A percentile compares a stretch with the other conserved stretches of the same genome.
Conservation (phyloP, 1,140 invertebrate species). For the Drosophila prosaltans region DNA sequence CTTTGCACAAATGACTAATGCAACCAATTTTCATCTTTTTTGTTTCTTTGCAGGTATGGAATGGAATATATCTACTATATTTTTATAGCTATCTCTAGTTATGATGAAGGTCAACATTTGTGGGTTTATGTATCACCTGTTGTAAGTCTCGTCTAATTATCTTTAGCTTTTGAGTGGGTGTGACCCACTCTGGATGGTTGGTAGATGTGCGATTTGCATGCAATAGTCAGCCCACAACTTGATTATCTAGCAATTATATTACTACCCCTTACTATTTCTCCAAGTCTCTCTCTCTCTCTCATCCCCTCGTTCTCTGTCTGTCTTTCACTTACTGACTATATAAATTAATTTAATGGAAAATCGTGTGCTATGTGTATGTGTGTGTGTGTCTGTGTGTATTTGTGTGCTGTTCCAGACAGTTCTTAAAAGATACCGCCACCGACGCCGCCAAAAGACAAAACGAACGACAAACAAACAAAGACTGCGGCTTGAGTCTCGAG, state of each 20-base stretch:
- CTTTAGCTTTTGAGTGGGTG: constrained; percentile 47
- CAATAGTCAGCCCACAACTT: constrained; percentile 41
- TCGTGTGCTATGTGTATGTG: constrained; percentile 51
- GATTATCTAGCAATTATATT: constrained; percentile 71
- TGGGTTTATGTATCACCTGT: constrained; percentile 26
- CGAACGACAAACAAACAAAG: constrained; percentile 70
- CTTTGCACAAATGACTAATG: constrained; percentile 26
- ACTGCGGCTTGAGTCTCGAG: constrained; percentile 12
- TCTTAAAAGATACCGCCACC: constrained; percentile 60
- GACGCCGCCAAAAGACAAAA: constrained; percentile 14
- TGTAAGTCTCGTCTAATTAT: constrained; percentile 61
- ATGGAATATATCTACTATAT: not conserved
- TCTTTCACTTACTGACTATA: constrained; percentile 36
- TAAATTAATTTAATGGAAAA: constrained; percentile 81
- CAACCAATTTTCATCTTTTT: constrained; percentile 34
- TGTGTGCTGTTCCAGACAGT: constrained; percentile 20
- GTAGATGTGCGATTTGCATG: constrained; percentile 1
- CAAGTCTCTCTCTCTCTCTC: not conserved
- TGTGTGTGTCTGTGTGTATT: no score
- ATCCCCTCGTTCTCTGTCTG: constrained; percentile 3
- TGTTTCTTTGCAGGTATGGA: constrained; percentile 64
- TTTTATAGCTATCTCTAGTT: not conserved
- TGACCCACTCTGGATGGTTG: constrained; percentile 52
- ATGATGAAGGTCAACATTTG: constrained; percentile 45
- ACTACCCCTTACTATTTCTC: constrained; percentile 43